Evolutionary conservation across 2,113 vertebrate species (phyloP), one percentile per base, ranked within the genome.

Genomic region (Hyperoodon ampullatus): DNA sequence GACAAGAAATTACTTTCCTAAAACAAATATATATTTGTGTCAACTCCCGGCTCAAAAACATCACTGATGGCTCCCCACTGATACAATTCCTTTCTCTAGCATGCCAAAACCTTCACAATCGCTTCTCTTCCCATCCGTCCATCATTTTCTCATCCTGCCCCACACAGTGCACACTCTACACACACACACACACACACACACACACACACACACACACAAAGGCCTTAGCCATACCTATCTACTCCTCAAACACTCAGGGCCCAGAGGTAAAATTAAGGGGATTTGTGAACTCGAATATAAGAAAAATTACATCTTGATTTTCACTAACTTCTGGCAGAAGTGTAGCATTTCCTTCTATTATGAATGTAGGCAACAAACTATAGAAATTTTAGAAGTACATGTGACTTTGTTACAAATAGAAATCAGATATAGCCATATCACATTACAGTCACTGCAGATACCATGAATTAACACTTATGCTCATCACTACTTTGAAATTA

Each of bases 1-100:
- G 19, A 55, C 66, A 94, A 53, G 26, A 94, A 94, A 97, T 83
- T 89, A 96, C 72, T 68, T 80, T 87, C 93, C 74, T 96, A 91
- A 97, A 97, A 91, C 81, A 89, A 88, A 26, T 11, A 70, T 89
- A 58, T 88, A 88, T 90, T 93, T 90, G 50, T 35, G n/a, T 88
- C 77, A 61, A 65, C 81, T 87, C 74, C 60, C 58, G 93, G 83
- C 39, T 95, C 33, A 44, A 63, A 97, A 55, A 89, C 61, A 93
- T 77, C 65, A 81, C 66, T 82, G 61, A 88, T 68, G 58, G 7
- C 7, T 77, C 77, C 65, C 30, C 60, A 60, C 26, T 85, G 85
- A 53, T 15, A 61, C 33, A 97, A 13, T 95, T 63, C 35, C 94
- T 95, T 65, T 71, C 55, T 35, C 35, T 33, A 42, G 44, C 16